phyloP scores from a whole-genome alignment of 2,888 invertebrate genomes.

The Caenorhabditis sp. region DNA sequence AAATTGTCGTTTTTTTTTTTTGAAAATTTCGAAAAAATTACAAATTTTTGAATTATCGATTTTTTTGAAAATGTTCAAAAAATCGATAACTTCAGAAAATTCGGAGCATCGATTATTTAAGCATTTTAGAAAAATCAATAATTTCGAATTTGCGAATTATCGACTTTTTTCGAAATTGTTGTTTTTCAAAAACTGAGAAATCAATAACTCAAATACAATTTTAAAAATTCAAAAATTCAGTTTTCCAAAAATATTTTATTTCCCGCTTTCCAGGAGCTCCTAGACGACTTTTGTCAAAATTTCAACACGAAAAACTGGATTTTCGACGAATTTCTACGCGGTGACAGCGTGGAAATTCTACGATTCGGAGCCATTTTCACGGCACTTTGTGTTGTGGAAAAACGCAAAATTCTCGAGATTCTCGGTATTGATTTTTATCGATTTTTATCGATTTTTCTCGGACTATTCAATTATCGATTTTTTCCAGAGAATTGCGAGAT shows the following conservation, averaged over 20 bases:
- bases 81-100: too few species aligned
- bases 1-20: background rate
- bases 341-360: constrained; percentile 6
- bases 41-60: background rate
- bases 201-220: too few species aligned
- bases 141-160: too few species aligned
- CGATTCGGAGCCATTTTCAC: constrained; percentile 35
- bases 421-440: constrained; percentile 9
- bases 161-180: too few species aligned
- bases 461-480: background rate
- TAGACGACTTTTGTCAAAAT: background rate
- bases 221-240: too few species aligned
- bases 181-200: too few species aligned
- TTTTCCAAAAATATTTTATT: too few species aligned
- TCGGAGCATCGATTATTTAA: too few species aligned
- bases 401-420: constrained; percentile 32
- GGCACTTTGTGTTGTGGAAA: constrained; percentile 23
- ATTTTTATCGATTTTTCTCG: background rate
- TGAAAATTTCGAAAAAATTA: constrained; percentile 10
- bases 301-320: background rate
- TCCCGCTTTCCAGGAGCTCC: constrained; percentile 41
- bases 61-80: too few species aligned
- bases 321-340: constrained; percentile 4
- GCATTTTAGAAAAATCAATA: too few species aligned
- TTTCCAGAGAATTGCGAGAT: constrained; percentile 12